These are phyloP conservation scores for Cecropterus lyciades DNA, from an alignment of 1,140 invertebrate species.

Conservation along the genomic window DNA sequence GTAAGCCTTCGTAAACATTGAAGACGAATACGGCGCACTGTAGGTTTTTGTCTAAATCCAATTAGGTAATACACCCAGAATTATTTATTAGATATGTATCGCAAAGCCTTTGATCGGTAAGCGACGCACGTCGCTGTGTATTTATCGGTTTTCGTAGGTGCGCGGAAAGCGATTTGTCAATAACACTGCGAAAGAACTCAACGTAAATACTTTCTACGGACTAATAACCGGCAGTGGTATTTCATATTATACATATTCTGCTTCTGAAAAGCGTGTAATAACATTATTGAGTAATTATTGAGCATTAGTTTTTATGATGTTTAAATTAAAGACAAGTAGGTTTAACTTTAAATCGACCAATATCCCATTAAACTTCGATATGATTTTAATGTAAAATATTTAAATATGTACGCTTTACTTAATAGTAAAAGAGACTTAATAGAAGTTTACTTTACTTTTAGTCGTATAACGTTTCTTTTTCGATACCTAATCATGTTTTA, in stretches of 20 bases:
- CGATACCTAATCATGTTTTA: too few relatives aligned
- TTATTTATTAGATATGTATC: not conserved
- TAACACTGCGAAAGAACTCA: slow-evolving; percentile 6
- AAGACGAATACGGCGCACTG: not conserved
- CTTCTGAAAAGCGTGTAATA: not conserved
- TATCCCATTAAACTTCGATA: too few relatives aligned
- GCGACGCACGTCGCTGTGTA: slow-evolving; percentile 1
- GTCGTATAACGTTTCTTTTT: too few relatives aligned
- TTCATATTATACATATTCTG: slow-evolving; percentile 6
- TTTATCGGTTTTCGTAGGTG: slow-evolving; percentile 9
- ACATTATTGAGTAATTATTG: too few relatives aligned
- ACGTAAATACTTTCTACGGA: not conserved
- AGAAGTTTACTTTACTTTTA: too few relatives aligned
- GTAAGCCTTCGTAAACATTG: too few relatives aligned
- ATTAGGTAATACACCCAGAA: not conserved
- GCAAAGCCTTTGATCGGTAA: slow-evolving; percentile 4
- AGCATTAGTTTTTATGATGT: too few relatives aligned
- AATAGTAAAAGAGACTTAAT: too few relatives aligned
- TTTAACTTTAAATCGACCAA: too few relatives aligned
- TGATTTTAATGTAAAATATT: too few relatives aligned
- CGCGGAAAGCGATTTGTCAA: slow-evolving; percentile 11
- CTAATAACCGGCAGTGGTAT: not conserved
- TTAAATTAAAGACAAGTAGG: too few relatives aligned
- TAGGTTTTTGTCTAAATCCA: not conserved
- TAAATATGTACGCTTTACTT: too few relatives aligned